Evolutionary conservation across 2,113 vertebrate genomes (phyloP).

Genomic region (Cathartes aura): DNA sequence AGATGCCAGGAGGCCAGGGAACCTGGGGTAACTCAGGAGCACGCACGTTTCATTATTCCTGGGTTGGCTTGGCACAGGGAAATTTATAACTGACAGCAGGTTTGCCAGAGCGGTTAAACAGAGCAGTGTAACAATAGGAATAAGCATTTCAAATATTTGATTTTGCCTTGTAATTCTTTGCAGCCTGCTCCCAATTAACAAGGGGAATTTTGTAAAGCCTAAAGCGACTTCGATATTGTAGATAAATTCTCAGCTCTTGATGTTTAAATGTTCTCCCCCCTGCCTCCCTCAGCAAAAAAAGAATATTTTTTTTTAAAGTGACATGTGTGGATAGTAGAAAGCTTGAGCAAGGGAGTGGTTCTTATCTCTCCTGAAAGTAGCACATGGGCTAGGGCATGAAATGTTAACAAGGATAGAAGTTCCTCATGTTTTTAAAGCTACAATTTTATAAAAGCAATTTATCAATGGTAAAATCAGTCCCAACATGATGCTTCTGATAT

Average conservation of each 20-base stretch:
- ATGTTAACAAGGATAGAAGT: neutral
- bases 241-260: constrained; percentile 6
- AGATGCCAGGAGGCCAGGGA: neutral
- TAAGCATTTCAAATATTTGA: constrained; percentile 56
- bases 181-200: constrained; percentile 17
- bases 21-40: neutral
- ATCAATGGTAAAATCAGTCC: neutral
- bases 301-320: neutral
- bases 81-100: neutral
- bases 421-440: neutral
- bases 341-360: neutral
- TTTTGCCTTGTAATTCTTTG: constrained; percentile 43
- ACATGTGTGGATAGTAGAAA: neutral
- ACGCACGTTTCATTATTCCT: neutral
- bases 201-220: constrained; percentile 10
- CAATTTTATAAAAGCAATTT: neutral
- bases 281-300: neutral
- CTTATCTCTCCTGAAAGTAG: neutral
- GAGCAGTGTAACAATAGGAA: constrained; percentile 11
- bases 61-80: neutral
- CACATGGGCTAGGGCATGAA: neutral
- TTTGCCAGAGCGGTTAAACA: constrained; percentile 17
- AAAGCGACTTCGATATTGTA: neutral
- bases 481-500: neutral
- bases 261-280: neutral